Percentiles rank a stretch among this genome's conserved stretches.
Conservation (phyloP, 2,888 invertebrate genomes). For the Sisyra nigra region DNA sequence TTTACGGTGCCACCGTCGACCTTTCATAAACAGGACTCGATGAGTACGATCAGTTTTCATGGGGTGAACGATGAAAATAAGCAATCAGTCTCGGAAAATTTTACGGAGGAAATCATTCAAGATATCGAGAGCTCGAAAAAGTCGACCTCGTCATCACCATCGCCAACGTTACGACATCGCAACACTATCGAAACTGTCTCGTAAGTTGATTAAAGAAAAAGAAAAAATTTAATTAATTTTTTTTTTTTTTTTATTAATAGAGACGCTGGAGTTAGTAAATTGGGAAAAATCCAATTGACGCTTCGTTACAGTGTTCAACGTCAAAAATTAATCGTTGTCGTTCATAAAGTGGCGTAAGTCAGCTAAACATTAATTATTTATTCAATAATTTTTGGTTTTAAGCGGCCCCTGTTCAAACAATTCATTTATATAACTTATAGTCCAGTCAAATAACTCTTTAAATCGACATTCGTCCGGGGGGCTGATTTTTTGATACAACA, state of each 20-base stretch:
- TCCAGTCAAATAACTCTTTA: too few species aligned
- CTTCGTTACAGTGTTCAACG: constrained; percentile 70
- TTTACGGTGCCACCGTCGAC: constrained; percentile 6
- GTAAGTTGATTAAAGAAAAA: constrained; percentile 21
- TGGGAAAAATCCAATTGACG: constrained; percentile 72
- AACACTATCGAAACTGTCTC: constrained; percentile 23
- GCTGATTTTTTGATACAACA: too few species aligned
- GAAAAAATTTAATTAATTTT: too few species aligned
- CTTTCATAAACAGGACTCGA: not conserved
- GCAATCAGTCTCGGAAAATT: too few species aligned
- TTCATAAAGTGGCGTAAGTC: constrained; percentile 81
- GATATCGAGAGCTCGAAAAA: constrained; percentile 20
- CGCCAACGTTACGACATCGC: constrained; percentile 20
- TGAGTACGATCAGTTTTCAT: too few species aligned
- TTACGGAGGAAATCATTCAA: not conserved
- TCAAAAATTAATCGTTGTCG: constrained; percentile 65
- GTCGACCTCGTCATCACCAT: constrained; percentile 16
- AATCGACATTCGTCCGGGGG: too few species aligned
- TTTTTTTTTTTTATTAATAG: too few species aligned
- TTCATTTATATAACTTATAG: too few species aligned
- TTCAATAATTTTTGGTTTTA: not conserved
- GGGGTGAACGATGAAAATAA: too few species aligned
- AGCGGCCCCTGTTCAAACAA: too few species aligned
- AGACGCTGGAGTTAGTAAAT: constrained; percentile 53
- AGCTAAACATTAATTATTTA: not conserved